Conservation (phyloP, 1,140 invertebrate species). For the Ruditapes philippinarum region DNA sequence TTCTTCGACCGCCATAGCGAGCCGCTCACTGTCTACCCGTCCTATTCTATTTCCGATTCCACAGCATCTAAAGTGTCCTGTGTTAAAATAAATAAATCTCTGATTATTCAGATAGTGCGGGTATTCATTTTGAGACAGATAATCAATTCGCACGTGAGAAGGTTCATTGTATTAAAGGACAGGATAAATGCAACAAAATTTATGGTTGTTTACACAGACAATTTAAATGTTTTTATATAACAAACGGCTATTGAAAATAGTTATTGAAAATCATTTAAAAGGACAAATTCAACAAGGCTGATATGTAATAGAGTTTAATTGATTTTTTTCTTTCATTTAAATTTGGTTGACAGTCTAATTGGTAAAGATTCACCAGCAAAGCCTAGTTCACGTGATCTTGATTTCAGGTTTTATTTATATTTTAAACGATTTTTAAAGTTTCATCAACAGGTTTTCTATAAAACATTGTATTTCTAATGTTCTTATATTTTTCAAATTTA, state of each 20-base stretch:
- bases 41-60: not conserved
- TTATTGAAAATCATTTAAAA: constrained; percentile 15
- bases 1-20: too few relatives aligned
- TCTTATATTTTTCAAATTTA: too few relatives aligned
- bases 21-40: not conserved
- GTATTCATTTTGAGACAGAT: not conserved
- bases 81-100: constrained; percentile 22
- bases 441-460: too few relatives aligned
- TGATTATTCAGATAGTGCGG: not conserved
- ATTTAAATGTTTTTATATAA: constrained; percentile 20
- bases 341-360: not conserved
- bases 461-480: too few relatives aligned
- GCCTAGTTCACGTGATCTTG: too few relatives aligned
- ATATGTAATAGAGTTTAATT: constrained; percentile 32
- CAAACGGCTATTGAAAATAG: not conserved
- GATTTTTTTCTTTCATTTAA: constrained; percentile 3
- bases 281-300: not conserved
- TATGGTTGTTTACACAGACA: constrained; percentile 29
- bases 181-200: not conserved
- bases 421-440: too few relatives aligned
- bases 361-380: not conserved
- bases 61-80: constrained; percentile 12
- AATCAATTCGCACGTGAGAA: constrained; percentile 23
- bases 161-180: not conserved
- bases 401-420: too few relatives aligned